phyloP scores from a whole-genome alignment of 2,113 vertebrate species.

The Bostrychus sinensis region DNA sequence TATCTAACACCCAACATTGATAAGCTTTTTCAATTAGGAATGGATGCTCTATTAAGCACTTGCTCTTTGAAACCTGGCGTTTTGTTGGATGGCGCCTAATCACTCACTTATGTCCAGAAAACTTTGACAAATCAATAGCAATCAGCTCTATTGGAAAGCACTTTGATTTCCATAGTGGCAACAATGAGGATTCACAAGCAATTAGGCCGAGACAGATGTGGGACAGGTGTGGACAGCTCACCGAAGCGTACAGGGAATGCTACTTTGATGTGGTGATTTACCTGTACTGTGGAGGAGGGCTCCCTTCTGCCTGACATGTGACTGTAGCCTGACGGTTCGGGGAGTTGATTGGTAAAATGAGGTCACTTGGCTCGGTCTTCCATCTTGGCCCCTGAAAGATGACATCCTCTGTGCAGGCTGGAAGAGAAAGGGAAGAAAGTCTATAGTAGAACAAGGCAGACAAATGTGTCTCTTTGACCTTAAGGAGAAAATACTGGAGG shows the following conservation, averaged over 20 bases:
- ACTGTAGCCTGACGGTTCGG: conserved; percentile 75
- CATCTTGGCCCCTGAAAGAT: conserved; percentile 81
- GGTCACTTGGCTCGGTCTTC: conserved; percentile 78
- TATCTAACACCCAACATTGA: conserved; percentile 33
- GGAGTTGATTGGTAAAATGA: conserved; percentile 79
- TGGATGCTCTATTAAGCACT: conserved; percentile 52
- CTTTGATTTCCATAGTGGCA: conserved; percentile 54
- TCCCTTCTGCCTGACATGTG: conserved; percentile 75
- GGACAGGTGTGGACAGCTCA: conserved; percentile 2
- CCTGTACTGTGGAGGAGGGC: conserved; percentile 77
- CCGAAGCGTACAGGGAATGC: neutral
- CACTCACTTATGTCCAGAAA: conserved; percentile 48
- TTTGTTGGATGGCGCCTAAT: conserved; percentile 34
- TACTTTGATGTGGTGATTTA: conserved; percentile 53
- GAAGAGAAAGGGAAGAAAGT: conserved; percentile 30
- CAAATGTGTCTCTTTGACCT: conserved; percentile 56
- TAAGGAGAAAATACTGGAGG: conserved; percentile 41
- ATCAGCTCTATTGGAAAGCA: conserved; percentile 51
- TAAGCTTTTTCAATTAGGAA: conserved; percentile 57
- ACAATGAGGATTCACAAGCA: conserved; percentile 49
- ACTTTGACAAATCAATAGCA: conserved; percentile 54
- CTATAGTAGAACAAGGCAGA: conserved; percentile 35
- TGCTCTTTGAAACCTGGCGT: conserved; percentile 47
- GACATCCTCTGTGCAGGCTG: conserved; percentile 76
- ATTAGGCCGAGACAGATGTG: conserved; percentile 24